phyloP scores from a whole-genome alignment of 2,113 vertebrate species.

The Ceyx melanurus region DNA sequence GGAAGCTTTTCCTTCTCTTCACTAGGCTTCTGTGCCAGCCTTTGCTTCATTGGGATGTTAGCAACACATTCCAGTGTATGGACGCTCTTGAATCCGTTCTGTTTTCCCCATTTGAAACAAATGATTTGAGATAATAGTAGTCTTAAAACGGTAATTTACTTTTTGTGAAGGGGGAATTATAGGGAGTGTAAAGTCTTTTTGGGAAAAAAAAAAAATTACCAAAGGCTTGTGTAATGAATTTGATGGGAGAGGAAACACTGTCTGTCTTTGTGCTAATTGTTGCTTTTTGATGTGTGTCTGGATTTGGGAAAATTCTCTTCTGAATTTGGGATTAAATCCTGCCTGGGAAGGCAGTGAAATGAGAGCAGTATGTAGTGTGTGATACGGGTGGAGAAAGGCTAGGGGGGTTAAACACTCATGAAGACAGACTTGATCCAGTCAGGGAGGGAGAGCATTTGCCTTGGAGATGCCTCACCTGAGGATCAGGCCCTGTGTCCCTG shows the following conservation, averaged over 20 bases:
- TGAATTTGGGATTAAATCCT: not conserved
- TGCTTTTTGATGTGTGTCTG: not conserved
- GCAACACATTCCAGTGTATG: not conserved
- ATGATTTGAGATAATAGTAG: constrained; percentile 53
- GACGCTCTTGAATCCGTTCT: not conserved
- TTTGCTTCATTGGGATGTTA: not conserved
- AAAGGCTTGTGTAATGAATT: not conserved
- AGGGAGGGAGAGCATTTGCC: not conserved
- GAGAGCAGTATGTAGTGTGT: not conserved
- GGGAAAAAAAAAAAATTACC: constrained; percentile 23
- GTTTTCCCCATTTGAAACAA: constrained; percentile 45
- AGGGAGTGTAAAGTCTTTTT: constrained; percentile 6
- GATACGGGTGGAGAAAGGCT: not conserved
- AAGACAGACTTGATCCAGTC: not conserved
- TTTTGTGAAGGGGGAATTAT: constrained; percentile 49
- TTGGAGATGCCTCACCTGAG: not conserved
- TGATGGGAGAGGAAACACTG: not conserved
- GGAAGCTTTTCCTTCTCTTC: not conserved
- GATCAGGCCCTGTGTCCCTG: not conserved
- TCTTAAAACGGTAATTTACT: constrained; percentile 66
- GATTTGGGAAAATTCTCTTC: not conserved
- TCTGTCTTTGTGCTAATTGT: not conserved
- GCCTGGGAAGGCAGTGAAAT: not conserved
- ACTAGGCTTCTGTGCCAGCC: not conserved
- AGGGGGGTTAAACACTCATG: accelerated